Percentiles rank a stretch among this genome's conserved stretches.
These are phyloP conservation scores for Drosophila leontia DNA, from an alignment of 1,140 invertebrate genomes.

Conservation along the genomic window DNA sequence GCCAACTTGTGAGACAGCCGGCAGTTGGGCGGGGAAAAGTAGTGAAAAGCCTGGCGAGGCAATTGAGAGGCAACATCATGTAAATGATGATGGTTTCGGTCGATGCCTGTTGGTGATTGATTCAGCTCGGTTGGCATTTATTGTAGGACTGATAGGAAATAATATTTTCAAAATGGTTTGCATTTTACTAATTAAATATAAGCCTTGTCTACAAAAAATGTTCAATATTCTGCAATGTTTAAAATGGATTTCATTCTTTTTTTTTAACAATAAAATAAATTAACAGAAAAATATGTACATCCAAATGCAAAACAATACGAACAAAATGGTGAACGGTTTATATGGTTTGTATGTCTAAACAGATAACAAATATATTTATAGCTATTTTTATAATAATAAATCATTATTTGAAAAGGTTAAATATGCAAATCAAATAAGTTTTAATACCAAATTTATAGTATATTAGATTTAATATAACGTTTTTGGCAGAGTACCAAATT, in stretches of 20 bases:
- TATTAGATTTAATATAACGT: neutral
- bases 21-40: constrained; percentile 46
- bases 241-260: too few species aligned
- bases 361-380: too few species aligned
- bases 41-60: constrained; percentile 40
- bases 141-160: neutral
- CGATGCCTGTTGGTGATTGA: constrained; percentile 36
- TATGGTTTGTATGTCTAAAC: too few species aligned
- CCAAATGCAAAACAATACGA: neutral
- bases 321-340: too few species aligned
- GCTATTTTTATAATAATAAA: neutral
- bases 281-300: neutral
- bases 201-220: neutral
- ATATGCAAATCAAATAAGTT: neutral
- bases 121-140: constrained; percentile 14
- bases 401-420: neutral
- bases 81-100: constrained; percentile 52
- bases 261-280: neutral
- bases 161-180: neutral
- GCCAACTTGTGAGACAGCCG: constrained; percentile 44
- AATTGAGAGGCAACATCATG: constrained; percentile 54
- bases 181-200: neutral
- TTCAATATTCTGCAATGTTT: too few species aligned
- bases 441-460: neutral
- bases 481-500: too few species aligned